Evolutionary conservation across 2,888 invertebrate genomes (phyloP).

Genomic region (Acrobasis repandana): DNA sequence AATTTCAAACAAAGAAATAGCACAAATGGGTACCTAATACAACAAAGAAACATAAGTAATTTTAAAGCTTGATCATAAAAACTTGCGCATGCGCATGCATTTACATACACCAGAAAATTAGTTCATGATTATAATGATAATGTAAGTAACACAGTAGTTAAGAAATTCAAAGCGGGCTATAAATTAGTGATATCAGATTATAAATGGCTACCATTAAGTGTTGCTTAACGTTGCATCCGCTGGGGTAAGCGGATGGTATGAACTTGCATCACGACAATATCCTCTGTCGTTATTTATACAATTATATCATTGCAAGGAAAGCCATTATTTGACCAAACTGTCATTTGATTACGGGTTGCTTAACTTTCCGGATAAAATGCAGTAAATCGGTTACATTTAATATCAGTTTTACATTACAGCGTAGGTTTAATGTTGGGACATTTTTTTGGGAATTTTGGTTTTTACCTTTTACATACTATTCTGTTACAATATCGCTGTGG

Average conservation of each 20-base stretch:
- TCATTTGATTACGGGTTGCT: no score
- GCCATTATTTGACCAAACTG: no score
- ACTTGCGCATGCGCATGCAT: background rate
- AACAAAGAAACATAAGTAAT: background rate
- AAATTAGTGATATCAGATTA: slow-evolving; percentile 35
- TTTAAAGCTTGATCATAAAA: background rate
- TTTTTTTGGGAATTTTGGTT: no score
- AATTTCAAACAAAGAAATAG: background rate
- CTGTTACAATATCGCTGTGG: no score
- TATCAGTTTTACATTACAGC: no score
- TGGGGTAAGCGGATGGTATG: slow-evolving; percentile 44
- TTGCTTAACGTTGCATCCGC: slow-evolving; percentile 48
- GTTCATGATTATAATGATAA: slow-evolving; percentile 1
- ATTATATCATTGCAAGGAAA: slow-evolving; percentile 21
- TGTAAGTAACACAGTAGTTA: background rate
- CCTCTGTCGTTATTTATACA: slow-evolving; percentile 36
- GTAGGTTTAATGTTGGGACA: no score
- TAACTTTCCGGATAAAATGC: no score
- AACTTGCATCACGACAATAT: slow-evolving; percentile 50
- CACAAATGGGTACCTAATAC: no score
- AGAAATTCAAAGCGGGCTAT: slow-evolving; percentile 12
- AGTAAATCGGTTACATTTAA: no score
- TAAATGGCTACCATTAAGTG: slow-evolving; percentile 50
- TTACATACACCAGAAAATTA: background rate
- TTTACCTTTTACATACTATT: no score